These are phyloP conservation scores for Mirza zaza DNA, from an alignment of 2,113 vertebrate species.

Conservation along the genomic window DNA sequence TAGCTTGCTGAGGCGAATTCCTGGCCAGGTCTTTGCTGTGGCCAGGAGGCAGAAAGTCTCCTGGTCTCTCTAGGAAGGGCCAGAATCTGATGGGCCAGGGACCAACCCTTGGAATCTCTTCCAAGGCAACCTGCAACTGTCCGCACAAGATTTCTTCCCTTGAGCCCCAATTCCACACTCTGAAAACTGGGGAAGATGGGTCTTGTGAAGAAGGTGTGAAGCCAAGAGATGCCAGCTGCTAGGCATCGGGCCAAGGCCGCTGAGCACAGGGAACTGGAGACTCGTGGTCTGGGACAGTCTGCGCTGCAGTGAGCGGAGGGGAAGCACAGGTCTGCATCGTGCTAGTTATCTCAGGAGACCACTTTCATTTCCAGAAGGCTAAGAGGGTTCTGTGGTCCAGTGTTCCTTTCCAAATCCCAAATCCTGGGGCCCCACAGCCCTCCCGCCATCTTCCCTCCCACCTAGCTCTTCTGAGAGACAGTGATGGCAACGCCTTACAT, in stretches of 20 bases:
- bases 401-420: background rate
- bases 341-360: background rate
- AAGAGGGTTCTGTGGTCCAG: background rate
- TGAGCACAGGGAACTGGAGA: background rate
- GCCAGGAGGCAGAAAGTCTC: background rate
- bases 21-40: background rate
- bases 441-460: background rate
- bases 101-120: background rate
- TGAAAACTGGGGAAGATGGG: background rate
- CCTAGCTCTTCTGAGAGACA: background rate
- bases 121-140: background rate
- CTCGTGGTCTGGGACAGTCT: background rate
- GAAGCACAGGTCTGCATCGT: accelerated
- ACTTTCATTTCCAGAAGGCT: background rate
- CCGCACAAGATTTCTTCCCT: background rate
- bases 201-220: background rate
- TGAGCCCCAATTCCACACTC: background rate
- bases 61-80: background rate
- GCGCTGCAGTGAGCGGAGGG: too few species aligned
- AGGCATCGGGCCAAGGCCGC: background rate
- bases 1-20: conserved; percentile 9
- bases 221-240: background rate
- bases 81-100: background rate
- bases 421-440: too few species aligned
- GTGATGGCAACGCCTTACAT: too few species aligned